A percentile compares a stretch with the other conserved stretches of the same genome.
Evolutionary conservation across 2,113 vertebrate genomes (phyloP).

Genomic region (Oncorhynchus nerka): DNA sequence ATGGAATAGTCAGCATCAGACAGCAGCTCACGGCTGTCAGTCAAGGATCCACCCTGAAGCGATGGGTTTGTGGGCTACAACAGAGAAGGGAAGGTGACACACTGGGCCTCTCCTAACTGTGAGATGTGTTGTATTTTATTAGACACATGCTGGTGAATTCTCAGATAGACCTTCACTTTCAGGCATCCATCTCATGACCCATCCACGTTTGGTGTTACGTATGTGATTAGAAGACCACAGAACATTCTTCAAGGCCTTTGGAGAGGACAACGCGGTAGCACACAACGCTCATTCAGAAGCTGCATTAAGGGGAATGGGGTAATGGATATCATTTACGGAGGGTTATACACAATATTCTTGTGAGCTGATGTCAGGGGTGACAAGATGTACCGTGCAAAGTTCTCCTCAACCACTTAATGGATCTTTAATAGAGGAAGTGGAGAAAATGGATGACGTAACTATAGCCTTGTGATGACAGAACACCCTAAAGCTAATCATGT

Average conservation of each 20-base stretch:
- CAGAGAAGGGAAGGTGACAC: no score
- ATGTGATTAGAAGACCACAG: background rate
- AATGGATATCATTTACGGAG: background rate
- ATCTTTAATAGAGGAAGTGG: constrained; percentile 9
- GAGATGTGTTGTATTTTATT: no score
- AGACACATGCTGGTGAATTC: no score
- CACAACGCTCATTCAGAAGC: no score
- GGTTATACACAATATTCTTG: background rate
- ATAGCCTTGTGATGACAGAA: constrained; percentile 16
- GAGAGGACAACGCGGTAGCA: no score
- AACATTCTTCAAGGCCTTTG: background rate
- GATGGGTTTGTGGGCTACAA: no score
- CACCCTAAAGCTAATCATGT: background rate
- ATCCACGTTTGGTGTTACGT: no score
- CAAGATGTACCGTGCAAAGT: constrained; percentile 14
- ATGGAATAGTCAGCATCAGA: constrained; percentile 47
- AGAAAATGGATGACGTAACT: background rate
- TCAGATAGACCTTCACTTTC: no score
- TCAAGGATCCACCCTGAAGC: constrained; percentile 22
- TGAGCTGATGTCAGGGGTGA: background rate
- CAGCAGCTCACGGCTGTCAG: constrained; percentile 52
- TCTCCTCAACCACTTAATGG: constrained; percentile 13
- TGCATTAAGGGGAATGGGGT: background rate
- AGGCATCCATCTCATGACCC: no score
- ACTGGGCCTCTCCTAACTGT: no score